A percentile compares a stretch with the other conserved stretches of the same genome.
Conservation (phyloP, 2,113 vertebrate species). For the Nyctibius bracteatus region DNA sequence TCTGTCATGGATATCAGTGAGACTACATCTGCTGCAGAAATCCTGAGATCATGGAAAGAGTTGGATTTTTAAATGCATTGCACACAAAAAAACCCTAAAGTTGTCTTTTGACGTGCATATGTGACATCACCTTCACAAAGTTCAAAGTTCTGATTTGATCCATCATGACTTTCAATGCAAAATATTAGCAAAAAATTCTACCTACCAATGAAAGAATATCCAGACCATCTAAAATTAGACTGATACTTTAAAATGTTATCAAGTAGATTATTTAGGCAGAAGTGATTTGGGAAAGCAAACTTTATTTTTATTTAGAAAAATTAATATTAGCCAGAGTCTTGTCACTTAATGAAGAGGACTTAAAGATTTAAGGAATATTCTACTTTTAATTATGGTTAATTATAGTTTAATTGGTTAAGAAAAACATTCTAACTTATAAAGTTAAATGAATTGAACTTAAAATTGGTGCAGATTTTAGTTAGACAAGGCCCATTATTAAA, state of each 20-base stretch:
- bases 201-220: not conserved
- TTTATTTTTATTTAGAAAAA: not conserved
- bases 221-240: not conserved
- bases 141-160: not conserved
- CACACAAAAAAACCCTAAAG: not conserved
- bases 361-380: not conserved
- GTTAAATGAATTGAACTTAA: not conserved
- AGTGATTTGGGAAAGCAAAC: not conserved
- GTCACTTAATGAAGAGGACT: not conserved
- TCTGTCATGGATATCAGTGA: not conserved
- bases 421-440: not conserved
- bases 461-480: not conserved
- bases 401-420: not conserved
- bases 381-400: not conserved
- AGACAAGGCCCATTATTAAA: not conserved
- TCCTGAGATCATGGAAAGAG: not conserved
- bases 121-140: not conserved
- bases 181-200: not conserved
- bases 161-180: not conserved
- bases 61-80: not conserved
- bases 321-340: not conserved
- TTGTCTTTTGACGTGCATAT: not conserved
- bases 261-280: not conserved
- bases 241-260: not conserved
- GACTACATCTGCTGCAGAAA: not conserved